phyloP scores from a whole-genome alignment of 2,888 invertebrate species.

The Fragum fragum region DNA sequence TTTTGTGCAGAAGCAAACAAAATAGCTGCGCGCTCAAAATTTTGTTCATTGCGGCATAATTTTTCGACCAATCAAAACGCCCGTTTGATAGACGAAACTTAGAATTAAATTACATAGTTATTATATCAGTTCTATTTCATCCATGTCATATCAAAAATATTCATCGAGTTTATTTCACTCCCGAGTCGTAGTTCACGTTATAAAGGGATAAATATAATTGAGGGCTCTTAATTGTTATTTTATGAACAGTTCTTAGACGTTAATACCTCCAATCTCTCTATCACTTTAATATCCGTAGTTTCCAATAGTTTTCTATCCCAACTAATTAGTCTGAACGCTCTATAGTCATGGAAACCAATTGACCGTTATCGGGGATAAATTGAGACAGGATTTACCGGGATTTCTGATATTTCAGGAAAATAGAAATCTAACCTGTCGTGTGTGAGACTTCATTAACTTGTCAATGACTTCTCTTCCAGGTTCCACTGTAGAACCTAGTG shows the following conservation, averaged over 20 bases:
- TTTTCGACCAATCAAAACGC: too few relatives aligned
- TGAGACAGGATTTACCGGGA: neutral
- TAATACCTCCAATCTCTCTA: slow-evolving; percentile 23
- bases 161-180: too few relatives aligned
- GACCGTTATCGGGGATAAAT: slow-evolving; percentile 7
- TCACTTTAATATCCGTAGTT: slow-evolving; percentile 42
- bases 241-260: slow-evolving; percentile 31
- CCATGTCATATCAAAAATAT: too few relatives aligned
- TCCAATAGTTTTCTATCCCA: slow-evolving; percentile 33
- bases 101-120: too few relatives aligned
- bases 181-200: neutral
- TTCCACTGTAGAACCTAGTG: too few relatives aligned
- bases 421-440: neutral
- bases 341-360: slow-evolving; percentile 22
- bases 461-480: too few relatives aligned
- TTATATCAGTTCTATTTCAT: too few relatives aligned
- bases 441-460: neutral
- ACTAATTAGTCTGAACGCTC: slow-evolving; percentile 29
- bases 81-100: too few relatives aligned
- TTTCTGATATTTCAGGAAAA: neutral
- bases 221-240: slow-evolving; percentile 41
- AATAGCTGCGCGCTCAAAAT: too few relatives aligned
- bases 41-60: too few relatives aligned
- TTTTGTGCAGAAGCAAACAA: too few relatives aligned
- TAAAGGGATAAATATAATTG: slow-evolving; percentile 13